Evolutionary conservation across 2,113 vertebrate species (phyloP).

Genomic region (Cnemophilus loriae): DNA sequence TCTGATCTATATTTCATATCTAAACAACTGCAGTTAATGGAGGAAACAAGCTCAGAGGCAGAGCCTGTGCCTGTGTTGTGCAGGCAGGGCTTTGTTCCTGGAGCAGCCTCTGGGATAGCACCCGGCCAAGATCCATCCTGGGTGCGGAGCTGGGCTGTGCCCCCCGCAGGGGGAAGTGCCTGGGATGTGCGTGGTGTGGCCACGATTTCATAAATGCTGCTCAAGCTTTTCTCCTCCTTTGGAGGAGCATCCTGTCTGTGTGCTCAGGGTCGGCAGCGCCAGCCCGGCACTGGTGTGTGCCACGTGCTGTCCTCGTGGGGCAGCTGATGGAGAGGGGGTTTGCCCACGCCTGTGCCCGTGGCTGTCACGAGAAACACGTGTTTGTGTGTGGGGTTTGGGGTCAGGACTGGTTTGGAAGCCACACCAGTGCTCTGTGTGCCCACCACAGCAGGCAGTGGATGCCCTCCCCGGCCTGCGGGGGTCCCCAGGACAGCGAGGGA

Average conservation of each 20-base stretch:
- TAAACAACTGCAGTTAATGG: neutral
- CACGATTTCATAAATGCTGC: neutral
- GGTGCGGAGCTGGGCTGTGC: neutral
- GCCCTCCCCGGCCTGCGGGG: accelerated
- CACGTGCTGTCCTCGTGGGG: accelerated
- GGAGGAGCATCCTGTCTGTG: neutral
- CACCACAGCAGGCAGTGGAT: accelerated
- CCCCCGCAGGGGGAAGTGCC: neutral
- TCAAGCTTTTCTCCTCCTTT: neutral
- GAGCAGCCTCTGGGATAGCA: neutral
- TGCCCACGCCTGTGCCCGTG: accelerated
- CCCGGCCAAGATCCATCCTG: neutral
- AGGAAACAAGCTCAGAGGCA: neutral
- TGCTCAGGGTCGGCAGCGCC: neutral
- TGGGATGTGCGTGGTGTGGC: neutral
- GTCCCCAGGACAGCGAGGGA: neutral
- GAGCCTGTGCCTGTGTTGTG: neutral
- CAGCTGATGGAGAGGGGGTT: neutral
- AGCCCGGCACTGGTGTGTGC: accelerated
- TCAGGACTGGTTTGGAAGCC: neutral
- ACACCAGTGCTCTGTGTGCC: neutral
- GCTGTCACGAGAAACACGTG: accelerated
- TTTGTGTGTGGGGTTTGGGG: neutral
- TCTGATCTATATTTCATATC: neutral
- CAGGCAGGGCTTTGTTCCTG: neutral